Evolutionary conservation across 2,113 vertebrate genomes (phyloP).

Genomic region (Tupaia tana): DNA sequence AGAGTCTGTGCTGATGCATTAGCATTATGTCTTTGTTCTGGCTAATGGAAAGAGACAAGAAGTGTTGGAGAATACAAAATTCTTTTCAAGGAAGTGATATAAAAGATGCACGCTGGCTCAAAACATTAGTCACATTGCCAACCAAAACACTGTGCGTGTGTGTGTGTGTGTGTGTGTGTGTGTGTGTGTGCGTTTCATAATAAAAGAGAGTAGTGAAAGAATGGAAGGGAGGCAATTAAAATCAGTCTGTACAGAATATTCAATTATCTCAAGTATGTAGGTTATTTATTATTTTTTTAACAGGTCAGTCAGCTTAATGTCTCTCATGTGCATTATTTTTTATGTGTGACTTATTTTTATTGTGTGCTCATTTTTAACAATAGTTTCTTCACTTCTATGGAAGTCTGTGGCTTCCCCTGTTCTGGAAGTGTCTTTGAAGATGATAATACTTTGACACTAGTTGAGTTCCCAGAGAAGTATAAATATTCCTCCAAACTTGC

Average conservation of each 20-base stretch:
- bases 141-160: not conserved
- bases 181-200: not conserved
- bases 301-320: not conserved
- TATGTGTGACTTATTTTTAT: not conserved
- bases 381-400: not conserved
- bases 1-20: not conserved
- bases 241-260: not conserved
- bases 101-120: not conserved
- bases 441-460: not conserved
- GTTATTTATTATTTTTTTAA: not conserved
- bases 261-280: not conserved
- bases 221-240: not conserved
- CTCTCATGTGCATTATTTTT: not conserved
- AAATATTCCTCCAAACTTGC: not conserved
- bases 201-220: not conserved
- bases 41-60: not conserved
- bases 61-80: not conserved
- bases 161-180: not conserved
- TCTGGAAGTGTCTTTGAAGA: not conserved
- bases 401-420: not conserved
- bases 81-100: not conserved
- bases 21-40: not conserved
- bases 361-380: not conserved
- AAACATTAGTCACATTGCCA: not conserved
- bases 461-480: not conserved